Evolutionary conservation across 2,888 invertebrate genomes (phyloP).

Genomic region (Listrodromus nycthemerus): DNA sequence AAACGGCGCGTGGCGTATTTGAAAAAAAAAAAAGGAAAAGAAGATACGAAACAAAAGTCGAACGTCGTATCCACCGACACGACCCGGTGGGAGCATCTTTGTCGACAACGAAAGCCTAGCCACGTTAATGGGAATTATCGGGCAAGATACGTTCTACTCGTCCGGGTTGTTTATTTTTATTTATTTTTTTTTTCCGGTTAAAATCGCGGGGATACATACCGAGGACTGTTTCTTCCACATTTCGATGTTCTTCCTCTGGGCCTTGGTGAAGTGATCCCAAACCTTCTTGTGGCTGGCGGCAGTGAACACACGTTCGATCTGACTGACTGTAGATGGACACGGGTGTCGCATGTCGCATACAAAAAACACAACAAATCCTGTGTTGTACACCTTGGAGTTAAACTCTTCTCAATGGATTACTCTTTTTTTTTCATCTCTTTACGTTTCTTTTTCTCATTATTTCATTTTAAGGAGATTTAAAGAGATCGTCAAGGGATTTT

Average conservation of each 20-base stretch:
- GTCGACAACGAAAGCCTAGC: slow-evolving; percentile 52
- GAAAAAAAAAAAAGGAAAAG: background rate
- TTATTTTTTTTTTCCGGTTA: slow-evolving; percentile 34
- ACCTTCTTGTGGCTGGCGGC: slow-evolving; percentile 98
- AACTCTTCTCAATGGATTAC: slow-evolving; percentile 72
- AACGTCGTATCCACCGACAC: slow-evolving; percentile 12
- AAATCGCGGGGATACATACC: slow-evolving; percentile 87
- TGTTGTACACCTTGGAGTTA: slow-evolving; percentile 81
- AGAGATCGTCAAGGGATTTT: slow-evolving; percentile 22
- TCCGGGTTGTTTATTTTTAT: slow-evolving; percentile 53
- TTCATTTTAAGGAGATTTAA: slow-evolving; percentile 17
- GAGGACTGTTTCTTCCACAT: slow-evolving; percentile 98
- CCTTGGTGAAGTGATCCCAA: slow-evolving; percentile 99
- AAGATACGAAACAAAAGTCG: background rate
- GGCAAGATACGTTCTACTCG: slow-evolving; percentile 55
- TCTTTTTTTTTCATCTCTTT: slow-evolving; percentile 38
- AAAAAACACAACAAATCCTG: slow-evolving; percentile 84
- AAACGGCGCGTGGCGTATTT: slow-evolving; percentile 27
- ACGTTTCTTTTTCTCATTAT: slow-evolving; percentile 50
- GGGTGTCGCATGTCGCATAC: slow-evolving; percentile 84
- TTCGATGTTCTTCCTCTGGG: slow-evolving; percentile 99
- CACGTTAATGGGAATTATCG: slow-evolving; percentile 51
- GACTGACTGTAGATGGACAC: slow-evolving; percentile 92
- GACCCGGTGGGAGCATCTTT: slow-evolving; percentile 3
- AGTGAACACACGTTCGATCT: slow-evolving; percentile 99